Evolutionary conservation across 2,888 invertebrate genomes (phyloP), one percentile per base, ranked within the genome.

Genomic region (Hydrotaea diabolus): DNA sequence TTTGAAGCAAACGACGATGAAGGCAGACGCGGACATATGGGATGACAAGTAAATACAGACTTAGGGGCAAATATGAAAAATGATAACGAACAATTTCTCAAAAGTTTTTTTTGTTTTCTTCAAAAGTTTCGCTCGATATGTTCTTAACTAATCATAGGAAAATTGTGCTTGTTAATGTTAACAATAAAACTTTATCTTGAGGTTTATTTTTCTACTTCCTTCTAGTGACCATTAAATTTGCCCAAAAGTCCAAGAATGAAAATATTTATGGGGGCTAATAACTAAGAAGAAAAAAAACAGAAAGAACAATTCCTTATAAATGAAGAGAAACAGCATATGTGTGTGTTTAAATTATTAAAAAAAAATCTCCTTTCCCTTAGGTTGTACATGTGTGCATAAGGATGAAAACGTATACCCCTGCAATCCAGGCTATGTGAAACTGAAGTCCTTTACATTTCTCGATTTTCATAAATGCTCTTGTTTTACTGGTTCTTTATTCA

Each of bases 401-500:
- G 43, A 43, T 43, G 2, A 2, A 43, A 43, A 11, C 43, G 15
- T 43, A 43, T 15, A 7, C 15, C 11, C 9, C 9, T 11, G 2
- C 9, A 43, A 2, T 43, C 43, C 1, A 13, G 11, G 43, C 9
- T 43, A 43, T 9, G 9, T 15, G 9, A 43, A 9, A 43, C 9
- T 43, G 9, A 43, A 43, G 31, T 31, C 39, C 49, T 49, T 15
- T 49, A n/a, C 49, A 55, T 23, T 9, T 19, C 21, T 55, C 21
- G 17, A 66, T 43, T 66, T 62, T 36, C 26, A n/a, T 59, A 59
- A 15, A 15, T 31, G 11, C 17, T 36, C 23, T 17, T 36, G 55
- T 17, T 64, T 13, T 19, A 19, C 21, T 11, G 19, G 19, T 43
- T 55, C 43, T 55, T 73, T 69, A 77, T 80, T 83, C 80, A 77